phyloP scores from a whole-genome alignment of 2,113 vertebrate species.

The Parus major region DNA sequence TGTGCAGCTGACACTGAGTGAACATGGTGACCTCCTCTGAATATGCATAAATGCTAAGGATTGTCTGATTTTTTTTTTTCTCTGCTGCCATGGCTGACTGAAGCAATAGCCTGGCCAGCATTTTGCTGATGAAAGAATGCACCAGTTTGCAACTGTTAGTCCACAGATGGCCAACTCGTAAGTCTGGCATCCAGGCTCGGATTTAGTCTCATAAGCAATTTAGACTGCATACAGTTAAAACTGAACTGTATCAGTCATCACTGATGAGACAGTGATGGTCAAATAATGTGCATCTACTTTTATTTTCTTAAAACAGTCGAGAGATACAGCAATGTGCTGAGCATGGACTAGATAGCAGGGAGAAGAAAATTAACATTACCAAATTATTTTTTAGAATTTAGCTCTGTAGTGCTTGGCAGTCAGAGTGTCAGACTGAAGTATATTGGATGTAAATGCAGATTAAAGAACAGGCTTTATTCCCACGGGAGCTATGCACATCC shows the following conservation, averaged over 20 bases:
- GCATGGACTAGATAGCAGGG: not conserved
- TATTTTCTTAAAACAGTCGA: not conserved
- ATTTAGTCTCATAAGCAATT: constrained; percentile 11
- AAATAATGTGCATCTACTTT: not conserved
- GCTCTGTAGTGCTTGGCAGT: not conserved
- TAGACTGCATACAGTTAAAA: not conserved
- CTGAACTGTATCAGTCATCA: too few species aligned
- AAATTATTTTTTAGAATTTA: not conserved
- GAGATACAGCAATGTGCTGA: not conserved
- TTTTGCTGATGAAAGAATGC: constrained; percentile 8
- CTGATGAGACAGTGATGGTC: not conserved
- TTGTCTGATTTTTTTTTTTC: not conserved
- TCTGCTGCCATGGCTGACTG: not conserved
- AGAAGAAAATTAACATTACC: not conserved
- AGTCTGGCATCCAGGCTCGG: not conserved
- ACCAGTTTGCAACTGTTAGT: not conserved
- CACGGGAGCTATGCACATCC: not conserved
- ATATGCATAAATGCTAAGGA: constrained; percentile 22
- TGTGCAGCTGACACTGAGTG: constrained; percentile 1
- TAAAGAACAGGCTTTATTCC: not conserved
- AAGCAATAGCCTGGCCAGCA: not conserved
- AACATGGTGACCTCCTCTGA: not conserved
- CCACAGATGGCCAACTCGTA: not conserved
- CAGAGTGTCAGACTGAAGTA: not conserved
- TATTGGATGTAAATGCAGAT: not conserved